Conservation (phyloP, 1,140 invertebrate genomes). For the Apis cerana region DNA sequence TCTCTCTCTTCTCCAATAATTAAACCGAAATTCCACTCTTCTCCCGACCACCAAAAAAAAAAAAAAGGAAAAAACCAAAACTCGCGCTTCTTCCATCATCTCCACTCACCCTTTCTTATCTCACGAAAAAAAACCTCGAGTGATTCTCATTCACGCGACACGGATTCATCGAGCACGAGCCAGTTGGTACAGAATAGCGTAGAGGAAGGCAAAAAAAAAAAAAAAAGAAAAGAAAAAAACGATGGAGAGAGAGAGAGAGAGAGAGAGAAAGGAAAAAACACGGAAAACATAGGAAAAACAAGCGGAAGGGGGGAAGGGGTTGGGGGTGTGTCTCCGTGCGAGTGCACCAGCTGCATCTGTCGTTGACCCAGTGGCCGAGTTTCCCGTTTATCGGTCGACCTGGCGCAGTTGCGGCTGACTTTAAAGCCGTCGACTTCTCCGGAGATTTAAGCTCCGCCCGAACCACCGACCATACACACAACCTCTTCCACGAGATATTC, state of each 20-base stretch:
- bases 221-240: not conserved
- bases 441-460: constrained; percentile 4
- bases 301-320: not conserved
- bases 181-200: not conserved
- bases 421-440: constrained; percentile 55
- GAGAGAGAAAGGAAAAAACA: not conserved
- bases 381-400: constrained; percentile 62
- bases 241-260: too few species aligned
- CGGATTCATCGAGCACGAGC: constrained; percentile 10
- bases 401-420: constrained; percentile 58
- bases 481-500: not conserved
- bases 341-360: constrained; percentile 58
- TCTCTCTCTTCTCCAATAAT: too few species aligned
- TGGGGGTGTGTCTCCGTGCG: constrained; percentile 27
- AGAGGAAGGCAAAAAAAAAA: not conserved
- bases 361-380: constrained; percentile 73
- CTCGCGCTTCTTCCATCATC: not conserved
- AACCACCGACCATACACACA: not conserved
- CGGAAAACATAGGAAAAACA: not conserved
- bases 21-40: not conserved
- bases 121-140: not conserved
- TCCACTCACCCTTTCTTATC: not conserved
- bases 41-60: not conserved
- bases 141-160: constrained; percentile 16
- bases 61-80: too few species aligned